Conservation (phyloP, 1,140 invertebrate species). For the Drosophila sucinea region DNA sequence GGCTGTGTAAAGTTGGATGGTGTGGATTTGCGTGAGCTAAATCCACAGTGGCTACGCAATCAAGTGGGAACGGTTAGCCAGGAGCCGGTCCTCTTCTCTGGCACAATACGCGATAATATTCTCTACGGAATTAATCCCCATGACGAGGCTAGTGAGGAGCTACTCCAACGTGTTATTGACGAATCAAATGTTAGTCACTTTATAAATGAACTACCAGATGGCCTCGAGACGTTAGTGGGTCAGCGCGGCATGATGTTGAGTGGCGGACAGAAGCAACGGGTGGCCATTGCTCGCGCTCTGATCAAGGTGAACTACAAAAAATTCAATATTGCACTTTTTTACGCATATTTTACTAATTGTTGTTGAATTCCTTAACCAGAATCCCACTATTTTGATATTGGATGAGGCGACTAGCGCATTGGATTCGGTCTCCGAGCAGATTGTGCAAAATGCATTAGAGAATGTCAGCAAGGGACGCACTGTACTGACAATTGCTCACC, state of each 20-base stretch:
- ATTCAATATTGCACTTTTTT: conserved; percentile 47
- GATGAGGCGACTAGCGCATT: conserved; percentile 97
- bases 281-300: conserved; percentile 95
- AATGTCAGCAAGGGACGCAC: conserved; percentile 92
- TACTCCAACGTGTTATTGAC: conserved; percentile 86
- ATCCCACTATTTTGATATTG: conserved; percentile 92
- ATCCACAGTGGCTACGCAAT: conserved; percentile 88
- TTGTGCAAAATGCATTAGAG: conserved; percentile 94
- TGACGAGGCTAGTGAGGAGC: conserved; percentile 83
- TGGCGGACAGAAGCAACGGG: conserved; percentile 93
- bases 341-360: not conserved
- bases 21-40: conserved; percentile 86
- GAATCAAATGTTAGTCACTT: conserved; percentile 94
- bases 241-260: conserved; percentile 92
- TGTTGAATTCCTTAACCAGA: conserved; percentile 83
- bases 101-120: conserved; percentile 93
- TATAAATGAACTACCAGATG: conserved; percentile 88
- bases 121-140: conserved; percentile 88
- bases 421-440: conserved; percentile 94
- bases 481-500: conserved; percentile 95
- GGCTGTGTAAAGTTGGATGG: conserved; percentile 88
- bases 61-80: conserved; percentile 91
- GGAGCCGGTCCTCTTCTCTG: conserved; percentile 93
- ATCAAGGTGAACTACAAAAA: conserved; percentile 87
- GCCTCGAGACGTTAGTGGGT: conserved; percentile 91